These are phyloP conservation scores for Gorsachius magnificus DNA, from an alignment of 2,797 vertebrate genomes.

Conservation along the genomic window DNA sequence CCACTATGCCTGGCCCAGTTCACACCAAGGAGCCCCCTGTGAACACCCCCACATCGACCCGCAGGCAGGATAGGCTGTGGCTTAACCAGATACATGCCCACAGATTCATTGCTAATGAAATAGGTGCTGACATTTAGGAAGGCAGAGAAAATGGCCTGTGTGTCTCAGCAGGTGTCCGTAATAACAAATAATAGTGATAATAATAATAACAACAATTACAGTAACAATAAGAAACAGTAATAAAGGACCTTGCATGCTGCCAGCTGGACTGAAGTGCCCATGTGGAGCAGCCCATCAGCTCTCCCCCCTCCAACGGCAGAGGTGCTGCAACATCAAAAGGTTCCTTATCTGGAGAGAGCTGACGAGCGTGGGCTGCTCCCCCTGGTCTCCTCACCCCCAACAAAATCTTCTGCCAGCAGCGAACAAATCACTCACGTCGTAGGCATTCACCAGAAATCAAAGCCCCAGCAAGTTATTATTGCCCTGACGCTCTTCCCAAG, in stretches of 20 bases:
- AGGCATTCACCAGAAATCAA: slow-evolving; percentile 56
- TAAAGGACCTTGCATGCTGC: neutral
- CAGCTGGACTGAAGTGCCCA: neutral
- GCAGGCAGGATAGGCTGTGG: neutral
- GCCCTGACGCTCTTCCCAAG: slow-evolving; percentile 51
- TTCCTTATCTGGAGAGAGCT: neutral
- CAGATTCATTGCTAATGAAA: neutral
- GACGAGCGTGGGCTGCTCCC: neutral
- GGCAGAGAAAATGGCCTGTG: neutral
- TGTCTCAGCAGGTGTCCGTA: neutral
- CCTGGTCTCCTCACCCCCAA: neutral
- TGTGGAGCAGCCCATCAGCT: neutral
- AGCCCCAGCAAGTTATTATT: slow-evolving; percentile 58
- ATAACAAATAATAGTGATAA: neutral
- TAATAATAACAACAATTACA: neutral
- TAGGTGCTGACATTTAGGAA: neutral
- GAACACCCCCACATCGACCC: neutral
- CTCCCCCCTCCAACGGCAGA: accelerated
- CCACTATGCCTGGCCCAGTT: neutral
- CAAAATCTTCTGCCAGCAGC: neutral
- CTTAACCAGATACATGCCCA: neutral
- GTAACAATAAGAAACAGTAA: neutral
- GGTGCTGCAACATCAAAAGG: neutral
- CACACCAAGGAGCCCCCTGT: neutral
- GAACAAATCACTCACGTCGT: neutral